These are phyloP conservation scores for Carassius auratus DNA, from an alignment of 2,113 vertebrate species.

Conservation along the genomic window DNA sequence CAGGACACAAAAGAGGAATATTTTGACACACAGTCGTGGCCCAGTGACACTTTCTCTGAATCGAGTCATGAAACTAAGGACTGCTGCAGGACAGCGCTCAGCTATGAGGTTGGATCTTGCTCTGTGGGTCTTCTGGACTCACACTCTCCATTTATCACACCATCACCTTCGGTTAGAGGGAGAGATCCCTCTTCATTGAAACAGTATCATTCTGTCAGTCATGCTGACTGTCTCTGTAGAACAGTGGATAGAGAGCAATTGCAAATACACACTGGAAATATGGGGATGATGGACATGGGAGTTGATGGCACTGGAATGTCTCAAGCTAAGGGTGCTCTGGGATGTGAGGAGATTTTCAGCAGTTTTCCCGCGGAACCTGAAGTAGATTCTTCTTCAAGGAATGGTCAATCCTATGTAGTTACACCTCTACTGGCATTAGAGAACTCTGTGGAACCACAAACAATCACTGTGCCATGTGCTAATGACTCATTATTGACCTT, in stretches of 20 bases:
- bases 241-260: not conserved
- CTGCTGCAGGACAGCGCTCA: slow-evolving; percentile 69
- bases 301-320: not conserved
- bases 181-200: not conserved
- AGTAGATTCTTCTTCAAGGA: slow-evolving; percentile 31
- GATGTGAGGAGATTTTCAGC: slow-evolving; percentile 19
- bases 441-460: not conserved
- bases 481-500: slow-evolving; percentile 9
- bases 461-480: not conserved
- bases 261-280: slow-evolving; percentile 16
- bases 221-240: not conserved
- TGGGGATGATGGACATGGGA: not conserved
- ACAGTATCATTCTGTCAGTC: not conserved
- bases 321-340: not conserved
- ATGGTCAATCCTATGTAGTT: not conserved
- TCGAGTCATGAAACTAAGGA: slow-evolving; percentile 74
- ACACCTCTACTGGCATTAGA: not conserved
- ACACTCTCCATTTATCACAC: no score
- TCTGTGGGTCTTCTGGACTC: slow-evolving; percentile 16
- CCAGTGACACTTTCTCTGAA: slow-evolving; percentile 76
- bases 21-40: slow-evolving; percentile 73
- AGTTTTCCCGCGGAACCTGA: slow-evolving; percentile 35
- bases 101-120: not conserved
- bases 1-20: slow-evolving; percentile 71
- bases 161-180: not conserved